Percentiles rank a stretch among this genome's conserved stretches.
These are phyloP conservation scores for Zosterops japonicus DNA, from an alignment of 2,113 vertebrate species.

Conservation along the genomic window DNA sequence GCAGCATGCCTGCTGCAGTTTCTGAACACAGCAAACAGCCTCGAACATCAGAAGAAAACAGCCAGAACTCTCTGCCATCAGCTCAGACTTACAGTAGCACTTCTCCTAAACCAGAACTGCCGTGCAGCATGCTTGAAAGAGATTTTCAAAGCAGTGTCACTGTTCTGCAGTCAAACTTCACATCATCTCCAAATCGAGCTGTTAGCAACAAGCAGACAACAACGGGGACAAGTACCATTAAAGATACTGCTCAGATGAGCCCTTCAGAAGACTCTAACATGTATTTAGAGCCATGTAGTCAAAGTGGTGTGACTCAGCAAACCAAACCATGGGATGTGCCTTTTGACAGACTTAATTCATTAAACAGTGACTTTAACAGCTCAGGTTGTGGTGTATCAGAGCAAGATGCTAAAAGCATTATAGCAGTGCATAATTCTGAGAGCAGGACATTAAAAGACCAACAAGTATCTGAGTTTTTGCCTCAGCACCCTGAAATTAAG, in stretches of 20 bases:
- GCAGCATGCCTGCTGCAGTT: constrained; percentile 70
- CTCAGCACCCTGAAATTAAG: constrained; percentile 58
- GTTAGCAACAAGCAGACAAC: constrained; percentile 65
- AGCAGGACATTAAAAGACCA: constrained; percentile 69
- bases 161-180: constrained; percentile 57
- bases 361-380: constrained; percentile 58
- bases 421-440: constrained; percentile 57
- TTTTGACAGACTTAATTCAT: constrained; percentile 64
- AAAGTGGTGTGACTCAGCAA: constrained; percentile 55
- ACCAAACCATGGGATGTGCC: constrained; percentile 68
- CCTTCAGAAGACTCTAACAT: constrained; percentile 41
- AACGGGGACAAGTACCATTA: constrained; percentile 47
- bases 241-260: constrained; percentile 26
- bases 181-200: constrained; percentile 47
- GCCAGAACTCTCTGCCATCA: not conserved
- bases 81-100: constrained; percentile 37
- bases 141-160: constrained; percentile 39
- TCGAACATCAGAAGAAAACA: constrained; percentile 76
- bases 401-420: constrained; percentile 49
- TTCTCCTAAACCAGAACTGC: constrained; percentile 74
- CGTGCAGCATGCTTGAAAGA: constrained; percentile 62
- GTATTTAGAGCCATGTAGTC: constrained; percentile 62
- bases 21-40: constrained; percentile 73
- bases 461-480: constrained; percentile 59
- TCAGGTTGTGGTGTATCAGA: constrained; percentile 57